phyloP scores from a whole-genome alignment of 2,113 vertebrate species.

The Mormoops blainvillei region DNA sequence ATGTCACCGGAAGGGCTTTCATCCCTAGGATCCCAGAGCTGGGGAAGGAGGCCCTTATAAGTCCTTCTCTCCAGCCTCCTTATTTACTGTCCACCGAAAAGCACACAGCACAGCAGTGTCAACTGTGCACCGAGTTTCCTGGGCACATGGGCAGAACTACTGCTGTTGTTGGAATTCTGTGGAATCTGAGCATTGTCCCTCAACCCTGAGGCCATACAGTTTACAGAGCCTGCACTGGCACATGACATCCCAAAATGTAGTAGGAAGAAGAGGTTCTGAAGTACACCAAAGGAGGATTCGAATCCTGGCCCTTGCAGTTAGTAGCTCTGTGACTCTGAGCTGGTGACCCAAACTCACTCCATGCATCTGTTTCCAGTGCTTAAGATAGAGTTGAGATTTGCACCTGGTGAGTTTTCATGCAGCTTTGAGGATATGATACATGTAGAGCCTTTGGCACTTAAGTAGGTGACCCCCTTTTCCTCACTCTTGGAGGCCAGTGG shows the following conservation, averaged over 20 bases:
- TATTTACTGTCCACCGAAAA: background rate
- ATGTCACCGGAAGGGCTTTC: background rate
- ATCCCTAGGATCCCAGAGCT: background rate
- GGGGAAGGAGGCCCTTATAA: background rate
- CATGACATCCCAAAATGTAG: accelerated
- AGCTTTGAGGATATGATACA: background rate
- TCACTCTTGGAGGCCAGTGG: background rate
- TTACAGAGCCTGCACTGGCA: background rate
- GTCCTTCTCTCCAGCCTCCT: background rate
- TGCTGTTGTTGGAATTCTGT: background rate
- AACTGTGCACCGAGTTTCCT: background rate
- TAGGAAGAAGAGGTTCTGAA: background rate
- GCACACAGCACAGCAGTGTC: background rate
- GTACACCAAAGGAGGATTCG: background rate
- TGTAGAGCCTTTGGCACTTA: background rate
- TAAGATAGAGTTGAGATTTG: background rate
- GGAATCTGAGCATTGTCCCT: background rate
- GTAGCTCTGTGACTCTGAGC: background rate
- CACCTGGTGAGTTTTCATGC: background rate
- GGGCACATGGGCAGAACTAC: background rate
- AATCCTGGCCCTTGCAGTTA: background rate
- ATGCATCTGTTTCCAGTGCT: background rate
- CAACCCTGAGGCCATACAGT: background rate
- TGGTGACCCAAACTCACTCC: background rate
- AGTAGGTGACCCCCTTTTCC: background rate